Evolutionary conservation across 2,888 invertebrate species (phyloP).

Genomic region (Drosophila falleni): DNA sequence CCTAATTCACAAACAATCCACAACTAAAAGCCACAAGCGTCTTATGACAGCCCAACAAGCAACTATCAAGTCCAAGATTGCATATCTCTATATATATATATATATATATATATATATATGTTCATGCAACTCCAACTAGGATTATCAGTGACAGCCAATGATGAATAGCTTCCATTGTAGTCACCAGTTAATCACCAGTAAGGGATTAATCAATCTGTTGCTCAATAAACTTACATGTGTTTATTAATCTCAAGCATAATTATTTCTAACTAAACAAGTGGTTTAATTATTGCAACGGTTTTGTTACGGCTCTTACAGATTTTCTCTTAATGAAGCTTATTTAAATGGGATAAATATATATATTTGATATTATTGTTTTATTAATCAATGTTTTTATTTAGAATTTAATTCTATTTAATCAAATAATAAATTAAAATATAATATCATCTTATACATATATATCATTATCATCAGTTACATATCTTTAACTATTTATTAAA

Average conservation of each 20-base stretch:
- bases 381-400: no score
- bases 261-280: not conserved
- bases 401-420: no score
- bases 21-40: slow-evolving; percentile 56
- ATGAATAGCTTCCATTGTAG: not conserved
- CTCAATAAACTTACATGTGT: not conserved
- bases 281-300: not conserved
- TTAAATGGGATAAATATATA: no score
- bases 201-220: not conserved
- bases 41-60: slow-evolving; percentile 33
- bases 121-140: not conserved
- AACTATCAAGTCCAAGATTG: not conserved
- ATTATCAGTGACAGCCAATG: slow-evolving; percentile 11
- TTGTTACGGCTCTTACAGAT: no score
- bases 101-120: not conserved
- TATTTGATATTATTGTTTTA: no score
- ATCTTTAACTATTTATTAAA: no score
- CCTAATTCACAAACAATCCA: slow-evolving; percentile 72
- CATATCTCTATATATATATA: not conserved
- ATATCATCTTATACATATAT: no score
- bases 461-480: no score
- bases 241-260: not conserved
- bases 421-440: no score
- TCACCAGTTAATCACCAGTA: not conserved
- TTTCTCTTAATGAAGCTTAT: no score